Base-by-base conservation (phyloP, 64 coral and sea anemone species). In the Orbicella faveolata region DNA sequence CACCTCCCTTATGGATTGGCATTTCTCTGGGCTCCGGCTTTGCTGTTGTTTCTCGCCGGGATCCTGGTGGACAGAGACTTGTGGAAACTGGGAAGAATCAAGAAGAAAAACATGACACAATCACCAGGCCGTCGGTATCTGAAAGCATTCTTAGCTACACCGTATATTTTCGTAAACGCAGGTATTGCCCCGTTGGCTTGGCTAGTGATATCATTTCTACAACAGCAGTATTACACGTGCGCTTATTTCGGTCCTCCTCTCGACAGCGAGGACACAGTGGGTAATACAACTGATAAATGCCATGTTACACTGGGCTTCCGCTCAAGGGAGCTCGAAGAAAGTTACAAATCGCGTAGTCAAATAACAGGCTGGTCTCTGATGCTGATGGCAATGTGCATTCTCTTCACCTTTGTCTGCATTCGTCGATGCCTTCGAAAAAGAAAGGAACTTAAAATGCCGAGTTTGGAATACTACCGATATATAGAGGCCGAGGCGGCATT, bases 191-290 rank as follows among this genome's bases (percentile, higher is more conserved):
- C 81, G 2, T 8, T 15, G 21, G 62, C 63, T 19, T 84, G 81
- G 81, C 23, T 84, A 2, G 81, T 70, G 36, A 11, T 84, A 9
- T 84, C 81, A 2, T 64, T 84, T 84, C 64, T 84, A 51, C 61
- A 48, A n/a, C 81, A 84, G 52, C 62, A 70, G 11, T 84, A 84
- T 36, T 84, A 84, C 35, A 84, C 81, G 0, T 84, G 81, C 36
- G 81, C 81, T 1, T 84, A 66, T 23, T 84, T 84, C 39, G 81
- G 81, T 16, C 81, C 81, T 9, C 36, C 81, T 21, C 35, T 84
- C 19, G 36, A 84, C 18, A 70, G 23, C 13, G 37, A 48, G 25
- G 15, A 0, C 20, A 23, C 63, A 7, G 20, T 16, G 20, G 37
- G 18, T 12, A 84, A 84, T 26, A 8, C 9, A 4, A 84, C 34